Evolutionary conservation across 1,140 invertebrate species (phyloP).

Genomic region (Euura saliciscinereae): DNA sequence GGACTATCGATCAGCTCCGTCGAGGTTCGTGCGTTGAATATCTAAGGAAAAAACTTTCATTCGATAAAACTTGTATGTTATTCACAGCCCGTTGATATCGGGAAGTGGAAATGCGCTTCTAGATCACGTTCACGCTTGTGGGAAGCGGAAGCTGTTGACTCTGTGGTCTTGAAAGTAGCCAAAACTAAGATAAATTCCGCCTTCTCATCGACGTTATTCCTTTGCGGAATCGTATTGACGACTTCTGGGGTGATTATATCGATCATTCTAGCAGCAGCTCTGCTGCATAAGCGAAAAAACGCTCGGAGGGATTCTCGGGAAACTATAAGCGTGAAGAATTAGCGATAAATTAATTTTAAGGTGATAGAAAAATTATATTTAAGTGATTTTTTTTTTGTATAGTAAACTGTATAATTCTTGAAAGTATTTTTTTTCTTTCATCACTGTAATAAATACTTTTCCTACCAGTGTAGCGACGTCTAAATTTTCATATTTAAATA

Average conservation of each 20-base stretch:
- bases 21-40: not conserved
- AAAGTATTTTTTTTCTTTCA: not conserved
- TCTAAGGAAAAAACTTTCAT: too few relatives aligned
- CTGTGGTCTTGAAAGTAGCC: too few relatives aligned
- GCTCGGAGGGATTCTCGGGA: too few relatives aligned
- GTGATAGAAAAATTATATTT: constrained; percentile 1
- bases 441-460: not conserved
- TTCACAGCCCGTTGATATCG: not conserved
- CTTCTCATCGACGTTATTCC: too few relatives aligned
- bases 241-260: too few relatives aligned
- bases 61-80: not conserved
- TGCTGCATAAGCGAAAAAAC: too few relatives aligned
- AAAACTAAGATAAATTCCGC: too few relatives aligned
- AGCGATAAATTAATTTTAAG: not conserved
- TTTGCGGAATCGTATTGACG: too few relatives aligned
- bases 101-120: not conserved
- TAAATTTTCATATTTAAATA: not conserved
- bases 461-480: not conserved
- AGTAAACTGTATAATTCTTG: not conserved
- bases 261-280: too few relatives aligned
- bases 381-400: not conserved
- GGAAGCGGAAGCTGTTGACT: not conserved
- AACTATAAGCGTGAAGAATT: too few relatives aligned
- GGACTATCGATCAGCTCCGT: not conserved
- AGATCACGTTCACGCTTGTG: not conserved